Conservation (phyloP, 2,113 vertebrate genomes). For the Phyllopteryx taeniolatus region DNA sequence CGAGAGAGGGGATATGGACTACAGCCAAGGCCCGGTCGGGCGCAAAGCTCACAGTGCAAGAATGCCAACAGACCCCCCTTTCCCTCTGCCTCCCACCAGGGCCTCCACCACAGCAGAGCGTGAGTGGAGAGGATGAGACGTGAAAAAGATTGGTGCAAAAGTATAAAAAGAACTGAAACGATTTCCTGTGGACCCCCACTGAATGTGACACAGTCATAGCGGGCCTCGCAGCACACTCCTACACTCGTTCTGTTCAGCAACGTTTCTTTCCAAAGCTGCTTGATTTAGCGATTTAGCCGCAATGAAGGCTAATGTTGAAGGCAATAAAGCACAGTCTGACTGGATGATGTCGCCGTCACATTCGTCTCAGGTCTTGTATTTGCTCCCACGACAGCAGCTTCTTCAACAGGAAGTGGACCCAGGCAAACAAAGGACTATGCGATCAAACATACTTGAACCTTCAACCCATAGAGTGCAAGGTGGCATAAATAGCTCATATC, state of each 20-base stretch:
- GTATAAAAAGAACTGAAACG: conserved; percentile 20
- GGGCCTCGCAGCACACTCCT: conserved; percentile 36
- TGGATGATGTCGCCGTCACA: neutral
- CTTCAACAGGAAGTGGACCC: conserved; percentile 27
- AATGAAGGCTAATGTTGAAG: neutral
- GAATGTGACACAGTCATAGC: conserved; percentile 56
- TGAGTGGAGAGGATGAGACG: conserved; percentile 13
- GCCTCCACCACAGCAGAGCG: conserved; percentile 1
- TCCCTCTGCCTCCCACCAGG: conserved; percentile 8
- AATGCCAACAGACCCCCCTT: conserved; percentile 58
- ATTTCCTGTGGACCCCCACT: conserved; percentile 55
- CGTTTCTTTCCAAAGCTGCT: conserved; percentile 18
- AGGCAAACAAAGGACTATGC: conserved; percentile 21
- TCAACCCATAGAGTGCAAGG: neutral
- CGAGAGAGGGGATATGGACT: conserved; percentile 58
- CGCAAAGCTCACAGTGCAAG: conserved; percentile 66
- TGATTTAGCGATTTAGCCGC: neutral
- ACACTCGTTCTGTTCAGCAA: conserved; percentile 41
- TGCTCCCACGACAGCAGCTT: conserved; percentile 38
- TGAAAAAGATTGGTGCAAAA: conserved; percentile 10
- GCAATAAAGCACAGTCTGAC: neutral
- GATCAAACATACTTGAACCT: conserved; percentile 29
- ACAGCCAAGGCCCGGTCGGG: conserved; percentile 59
- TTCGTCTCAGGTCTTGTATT: conserved; percentile 27
- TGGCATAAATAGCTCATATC: neutral